Conservation (phyloP, 2,113 vertebrate genomes). For the Fulmarus glacialis region DNA sequence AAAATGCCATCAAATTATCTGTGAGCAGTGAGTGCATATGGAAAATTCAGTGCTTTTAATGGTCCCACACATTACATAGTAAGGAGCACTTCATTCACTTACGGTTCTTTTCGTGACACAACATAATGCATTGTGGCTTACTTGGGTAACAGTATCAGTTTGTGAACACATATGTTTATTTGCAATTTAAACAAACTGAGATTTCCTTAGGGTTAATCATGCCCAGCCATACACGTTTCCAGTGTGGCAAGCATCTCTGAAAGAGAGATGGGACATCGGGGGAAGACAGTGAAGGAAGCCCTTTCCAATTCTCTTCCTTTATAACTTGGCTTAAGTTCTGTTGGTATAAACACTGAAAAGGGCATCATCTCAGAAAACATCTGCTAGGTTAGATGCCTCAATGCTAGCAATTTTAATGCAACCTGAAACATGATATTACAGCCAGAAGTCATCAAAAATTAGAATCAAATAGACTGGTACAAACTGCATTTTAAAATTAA, state of each 20-base stretch:
- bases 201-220: neutral
- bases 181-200: neutral
- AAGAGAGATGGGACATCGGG: neutral
- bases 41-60: neutral
- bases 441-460: neutral
- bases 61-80: too few relatives aligned
- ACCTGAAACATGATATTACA: neutral
- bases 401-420: neutral
- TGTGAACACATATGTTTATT: accelerated
- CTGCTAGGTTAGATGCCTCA: neutral
- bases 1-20: neutral
- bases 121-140: neutral
- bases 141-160: neutral
- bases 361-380: neutral
- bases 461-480: neutral
- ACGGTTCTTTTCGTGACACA: neutral
- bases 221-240: neutral
- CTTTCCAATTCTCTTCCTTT: neutral
- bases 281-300: neutral
- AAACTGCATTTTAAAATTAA: neutral
- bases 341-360: neutral
- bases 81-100: neutral
- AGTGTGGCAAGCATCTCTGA: neutral
- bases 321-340: neutral
- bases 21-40: accelerated